Conservation (phyloP, 2,797 vertebrate species). For the Diplodus puntazzo region DNA sequence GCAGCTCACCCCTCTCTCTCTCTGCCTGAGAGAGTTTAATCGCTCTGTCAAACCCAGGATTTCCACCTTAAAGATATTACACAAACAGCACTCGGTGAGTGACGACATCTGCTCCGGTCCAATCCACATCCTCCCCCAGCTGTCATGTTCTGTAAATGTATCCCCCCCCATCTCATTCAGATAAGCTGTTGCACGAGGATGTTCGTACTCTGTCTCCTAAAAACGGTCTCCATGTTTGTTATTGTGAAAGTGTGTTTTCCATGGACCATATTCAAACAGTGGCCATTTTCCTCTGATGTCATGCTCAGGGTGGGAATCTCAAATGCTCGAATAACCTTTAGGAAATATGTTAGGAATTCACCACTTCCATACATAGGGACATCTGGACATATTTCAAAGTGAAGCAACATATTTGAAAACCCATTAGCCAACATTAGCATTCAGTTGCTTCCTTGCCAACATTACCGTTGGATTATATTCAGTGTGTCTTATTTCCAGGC, state of each 20-base stretch:
- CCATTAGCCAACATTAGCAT: no score
- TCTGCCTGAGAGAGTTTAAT: slow-evolving; percentile 84
- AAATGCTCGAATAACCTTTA: no score
- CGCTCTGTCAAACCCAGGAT: slow-evolving; percentile 83
- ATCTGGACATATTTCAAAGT: no score
- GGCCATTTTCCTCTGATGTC: no score
- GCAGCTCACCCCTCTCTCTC: slow-evolving; percentile 80
- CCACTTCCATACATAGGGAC: no score
- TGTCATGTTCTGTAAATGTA: not conserved
- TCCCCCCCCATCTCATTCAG: not conserved
- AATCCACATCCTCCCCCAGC: not conserved
- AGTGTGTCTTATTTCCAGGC: no score
- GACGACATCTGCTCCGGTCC: not conserved
- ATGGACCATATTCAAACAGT: no score
- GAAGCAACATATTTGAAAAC: no score
- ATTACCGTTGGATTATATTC: no score
- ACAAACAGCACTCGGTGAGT: slow-evolving; percentile 60
- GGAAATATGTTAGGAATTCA: no score
- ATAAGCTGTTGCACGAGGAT: not conserved
- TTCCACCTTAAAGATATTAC: slow-evolving; percentile 80
- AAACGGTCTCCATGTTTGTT: not conserved
- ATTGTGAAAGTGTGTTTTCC: slow-evolving; percentile 7
- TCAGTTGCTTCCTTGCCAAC: no score
- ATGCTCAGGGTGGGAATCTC: no score
- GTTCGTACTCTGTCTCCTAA: not conserved